Base-by-base conservation (phyloP, 2,888 invertebrate species). In the Loripinus fragilis region DNA sequence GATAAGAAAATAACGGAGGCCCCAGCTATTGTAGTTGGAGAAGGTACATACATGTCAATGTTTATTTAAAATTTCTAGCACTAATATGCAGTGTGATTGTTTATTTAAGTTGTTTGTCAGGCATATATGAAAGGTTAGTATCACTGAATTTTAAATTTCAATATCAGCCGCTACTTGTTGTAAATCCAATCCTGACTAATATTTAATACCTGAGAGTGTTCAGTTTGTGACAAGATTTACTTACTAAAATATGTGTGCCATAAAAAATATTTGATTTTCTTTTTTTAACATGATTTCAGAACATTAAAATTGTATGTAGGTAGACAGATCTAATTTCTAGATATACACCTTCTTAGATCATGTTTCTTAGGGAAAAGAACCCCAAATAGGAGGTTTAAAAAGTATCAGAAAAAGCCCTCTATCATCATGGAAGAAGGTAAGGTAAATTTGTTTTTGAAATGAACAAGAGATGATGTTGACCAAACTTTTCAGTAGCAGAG, bases 351-450 rank as follows among this genome's bases (percentile, higher is more conserved):
- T 60, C 17, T 60, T 60, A 60, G 60, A 10, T 60, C 7, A 25
- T 60, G 33, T 60, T 60, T 60, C 30, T 33, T 60, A 60, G 60
- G 60, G 23, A 60, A 33, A 60, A 60, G 28, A 33, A 83, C 83
- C 35, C 83, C 83, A 42, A 74, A 76, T 38, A 81, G 86, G 71
- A 90, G 89, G 86, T 82, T 82, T 78, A 88, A 85, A 78, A 60
- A 83, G 12, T 91, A 90, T 76, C 52, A 74, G 75, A 90, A 90
- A 83, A 84, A 86, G 74, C 90, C 90, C 28, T 88, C 89, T 35
- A 89, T 89, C 20, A 91, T 90, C 66, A 76, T 90, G 38, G 89
- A 90, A 81, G 88, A 89, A 88, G 86, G 90, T 89, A 89, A 87
- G 90, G 75, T 67, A n/a, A 71, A 23, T 23, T 50, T 65, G 50